These are phyloP conservation scores for Campopleginae sp. DNA, from an alignment of 2,888 invertebrate species.

Conservation along the genomic window DNA sequence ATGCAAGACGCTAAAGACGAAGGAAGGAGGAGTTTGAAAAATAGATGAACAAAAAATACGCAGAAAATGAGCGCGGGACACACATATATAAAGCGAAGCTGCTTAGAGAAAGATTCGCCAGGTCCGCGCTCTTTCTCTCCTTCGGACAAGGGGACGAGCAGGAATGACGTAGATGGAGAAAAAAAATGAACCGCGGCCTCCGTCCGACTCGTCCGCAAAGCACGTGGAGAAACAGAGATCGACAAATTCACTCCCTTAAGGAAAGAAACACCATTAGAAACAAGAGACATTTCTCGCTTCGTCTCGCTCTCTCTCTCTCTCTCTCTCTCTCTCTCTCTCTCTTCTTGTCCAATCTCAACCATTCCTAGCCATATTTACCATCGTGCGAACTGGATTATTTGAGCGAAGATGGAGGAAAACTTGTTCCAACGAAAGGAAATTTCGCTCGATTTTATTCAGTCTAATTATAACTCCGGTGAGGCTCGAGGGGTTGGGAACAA, in stretches of 20 bases:
- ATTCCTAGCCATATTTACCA: neutral
- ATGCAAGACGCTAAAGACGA: constrained; percentile 2
- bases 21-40: constrained; percentile 8
- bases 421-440: constrained; percentile 4
- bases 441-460: neutral
- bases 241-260: neutral
- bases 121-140: neutral
- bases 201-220: constrained; percentile 17
- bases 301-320: neutral
- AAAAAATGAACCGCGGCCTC: neutral
- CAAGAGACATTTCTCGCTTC: neutral
- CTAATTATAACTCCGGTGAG: neutral
- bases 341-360: neutral
- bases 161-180: constrained; percentile 34
- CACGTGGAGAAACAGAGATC: neutral
- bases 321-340: neutral
- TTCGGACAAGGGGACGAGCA: constrained; percentile 35
- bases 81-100: neutral
- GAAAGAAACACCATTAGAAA: neutral
- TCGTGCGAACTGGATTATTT: neutral
- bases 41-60: constrained; percentile 31
- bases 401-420: neutral
- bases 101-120: constrained; percentile 10
- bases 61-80: constrained; percentile 14
- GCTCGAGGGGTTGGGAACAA: neutral